phyloP scores from a whole-genome alignment of 53 echinoderm and acorn worm genomes.

The Henricia sp. region DNA sequence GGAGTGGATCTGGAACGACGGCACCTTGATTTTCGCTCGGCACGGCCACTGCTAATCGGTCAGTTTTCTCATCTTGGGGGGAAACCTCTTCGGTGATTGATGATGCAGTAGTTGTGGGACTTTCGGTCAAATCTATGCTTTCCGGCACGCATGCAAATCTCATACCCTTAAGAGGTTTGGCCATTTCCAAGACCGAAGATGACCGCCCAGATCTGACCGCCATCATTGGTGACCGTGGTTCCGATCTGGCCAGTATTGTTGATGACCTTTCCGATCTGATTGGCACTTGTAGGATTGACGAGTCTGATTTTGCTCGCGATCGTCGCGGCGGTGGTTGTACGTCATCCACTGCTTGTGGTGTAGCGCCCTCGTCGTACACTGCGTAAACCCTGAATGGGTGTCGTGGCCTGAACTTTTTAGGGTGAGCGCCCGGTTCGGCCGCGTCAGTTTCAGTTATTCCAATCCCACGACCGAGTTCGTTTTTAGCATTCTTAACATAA shows the following conservation, averaged over 20 bases:
- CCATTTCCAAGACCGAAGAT: conserved; percentile 11
- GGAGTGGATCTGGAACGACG: background rate
- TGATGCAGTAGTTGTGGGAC: background rate
- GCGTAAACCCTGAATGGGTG: background rate
- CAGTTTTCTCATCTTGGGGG: background rate
- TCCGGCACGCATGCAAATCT: conserved; percentile 13
- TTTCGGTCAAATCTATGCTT: background rate
- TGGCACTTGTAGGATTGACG: conserved; percentile 1
- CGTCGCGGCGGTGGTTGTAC: too few species aligned
- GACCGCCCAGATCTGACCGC: conserved; percentile 33
- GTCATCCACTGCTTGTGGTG: background rate
- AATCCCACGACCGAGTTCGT: conserved; percentile 28
- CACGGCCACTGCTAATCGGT: background rate
- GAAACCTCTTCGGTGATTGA: background rate
- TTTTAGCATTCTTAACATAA: conserved; percentile 37
- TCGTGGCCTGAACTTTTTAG: background rate
- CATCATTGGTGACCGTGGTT: too few species aligned
- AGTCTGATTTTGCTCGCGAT: background rate
- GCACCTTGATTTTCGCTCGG: background rate
- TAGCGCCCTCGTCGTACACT: background rate
- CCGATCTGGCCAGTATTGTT: too few species aligned
- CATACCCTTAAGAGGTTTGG: conserved; percentile 11
- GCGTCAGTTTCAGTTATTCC: background rate
- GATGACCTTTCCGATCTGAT: too few species aligned
- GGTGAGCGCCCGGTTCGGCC: background rate